These are phyloP conservation scores for Apostichopus parvimensis DNA, from an alignment of 35 echinoderm and acorn worm genomes.

Conservation along the genomic window DNA sequence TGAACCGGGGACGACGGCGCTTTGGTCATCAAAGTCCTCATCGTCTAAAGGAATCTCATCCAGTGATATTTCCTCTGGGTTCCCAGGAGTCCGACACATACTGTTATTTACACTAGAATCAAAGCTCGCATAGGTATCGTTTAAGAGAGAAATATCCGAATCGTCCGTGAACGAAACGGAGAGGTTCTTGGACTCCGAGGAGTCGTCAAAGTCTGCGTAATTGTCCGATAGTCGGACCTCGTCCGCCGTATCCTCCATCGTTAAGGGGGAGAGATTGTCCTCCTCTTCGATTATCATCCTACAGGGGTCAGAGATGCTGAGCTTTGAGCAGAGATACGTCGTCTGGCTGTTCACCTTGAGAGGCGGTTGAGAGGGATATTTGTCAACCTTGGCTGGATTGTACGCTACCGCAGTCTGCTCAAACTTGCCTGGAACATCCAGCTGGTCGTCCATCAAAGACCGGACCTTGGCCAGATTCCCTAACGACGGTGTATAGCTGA, in stretches of 20 bases:
- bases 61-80: slow-evolving; percentile 86
- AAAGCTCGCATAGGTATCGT: slow-evolving; percentile 71
- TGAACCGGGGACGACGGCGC: neutral
- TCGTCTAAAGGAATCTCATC: slow-evolving; percentile 60
- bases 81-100: slow-evolving; percentile 54
- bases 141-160: slow-evolving; percentile 46
- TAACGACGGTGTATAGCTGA: slow-evolving; percentile 29
- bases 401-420: slow-evolving; percentile 70
- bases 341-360: slow-evolving; percentile 83
- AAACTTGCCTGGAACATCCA: slow-evolving; percentile 84
- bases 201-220: slow-evolving; percentile 56
- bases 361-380: slow-evolving; percentile 62
- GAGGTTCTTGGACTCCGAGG: slow-evolving; percentile 67
- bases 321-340: slow-evolving; percentile 70
- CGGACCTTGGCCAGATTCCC: slow-evolving; percentile 70
- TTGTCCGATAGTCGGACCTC: slow-evolving; percentile 52
- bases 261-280: slow-evolving; percentile 39
- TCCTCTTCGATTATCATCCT: slow-evolving; percentile 44
- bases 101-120: slow-evolving; percentile 57
- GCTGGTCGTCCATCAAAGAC: slow-evolving; percentile 60
- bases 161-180: slow-evolving; percentile 66
- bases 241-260: slow-evolving; percentile 56
- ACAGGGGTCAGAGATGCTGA: slow-evolving; percentile 68
- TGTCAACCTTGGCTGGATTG: slow-evolving; percentile 67
- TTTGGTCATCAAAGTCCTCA: slow-evolving; percentile 55